A percentile compares a stretch with the other conserved stretches of the same genome.
phyloP scores from a whole-genome alignment of 2,888 invertebrate species.

The Marasmarcha lunaedactyla region DNA sequence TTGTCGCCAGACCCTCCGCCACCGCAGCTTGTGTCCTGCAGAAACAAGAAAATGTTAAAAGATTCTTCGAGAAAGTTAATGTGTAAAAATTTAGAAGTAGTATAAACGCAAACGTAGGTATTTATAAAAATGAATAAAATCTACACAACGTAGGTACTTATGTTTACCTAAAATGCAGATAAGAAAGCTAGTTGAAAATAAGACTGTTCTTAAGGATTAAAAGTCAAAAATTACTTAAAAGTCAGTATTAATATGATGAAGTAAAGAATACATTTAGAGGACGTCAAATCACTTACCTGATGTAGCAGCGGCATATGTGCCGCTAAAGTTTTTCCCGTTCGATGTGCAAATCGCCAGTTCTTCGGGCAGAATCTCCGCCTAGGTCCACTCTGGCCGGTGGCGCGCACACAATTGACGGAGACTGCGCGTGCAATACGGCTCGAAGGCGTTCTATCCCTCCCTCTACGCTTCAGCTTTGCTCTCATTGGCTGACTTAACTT shows the following conservation, averaged over 20 bases:
- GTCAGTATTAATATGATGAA: too few species aligned
- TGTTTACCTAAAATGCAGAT: too few species aligned
- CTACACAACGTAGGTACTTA: too few species aligned
- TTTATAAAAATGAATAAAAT: neutral
- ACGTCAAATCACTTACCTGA: conserved; percentile 35
- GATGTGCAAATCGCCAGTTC: conserved; percentile 25
- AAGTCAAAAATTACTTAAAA: too few species aligned
- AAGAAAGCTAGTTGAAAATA: too few species aligned
- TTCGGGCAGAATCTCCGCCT: conserved; percentile 28
- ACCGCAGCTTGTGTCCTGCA: conserved; percentile 37
- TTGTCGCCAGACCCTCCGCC: conserved; percentile 41
- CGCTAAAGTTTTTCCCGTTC: conserved; percentile 27
- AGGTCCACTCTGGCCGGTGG: conserved; percentile 33
- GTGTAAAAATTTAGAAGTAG: neutral
- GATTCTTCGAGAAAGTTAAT: neutral
- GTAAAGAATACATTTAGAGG: too few species aligned
- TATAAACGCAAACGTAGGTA: too few species aligned
- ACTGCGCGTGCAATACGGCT: conserved; percentile 28
- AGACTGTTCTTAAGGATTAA: too few species aligned
- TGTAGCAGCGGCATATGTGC: conserved; percentile 54
- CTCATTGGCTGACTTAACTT: conserved; percentile 19
- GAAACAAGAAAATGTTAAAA: conserved; percentile 2
- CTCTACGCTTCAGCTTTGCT: conserved; percentile 22
- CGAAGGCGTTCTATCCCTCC: conserved; percentile 36
- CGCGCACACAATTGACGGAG: conserved; percentile 38